Percentiles rank a stretch among this genome's conserved stretches.
phyloP scores from a whole-genome alignment of 2,888 invertebrate species.

The Pollenia griseotomentosa region DNA sequence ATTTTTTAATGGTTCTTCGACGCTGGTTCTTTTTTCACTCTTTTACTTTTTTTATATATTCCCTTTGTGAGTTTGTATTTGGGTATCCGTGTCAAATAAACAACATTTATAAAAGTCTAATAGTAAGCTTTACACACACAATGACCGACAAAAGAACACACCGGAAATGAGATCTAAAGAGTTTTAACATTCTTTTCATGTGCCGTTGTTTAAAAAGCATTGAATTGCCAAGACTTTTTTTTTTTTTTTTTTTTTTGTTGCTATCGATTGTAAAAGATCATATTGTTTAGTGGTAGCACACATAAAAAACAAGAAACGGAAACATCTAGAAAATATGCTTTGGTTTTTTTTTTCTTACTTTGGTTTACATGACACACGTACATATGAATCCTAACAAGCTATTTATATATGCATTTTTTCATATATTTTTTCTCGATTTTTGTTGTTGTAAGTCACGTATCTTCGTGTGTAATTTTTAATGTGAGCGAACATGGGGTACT shows the following conservation, averaged over 20 bases:
- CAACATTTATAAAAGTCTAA: constrained; percentile 67
- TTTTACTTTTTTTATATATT: constrained; percentile 14
- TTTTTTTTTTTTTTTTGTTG: constrained; percentile 43
- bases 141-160: constrained; percentile 18
- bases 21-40: constrained; percentile 31
- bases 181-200: constrained; percentile 48
- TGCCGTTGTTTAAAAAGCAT: constrained; percentile 54
- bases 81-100: constrained; percentile 37
- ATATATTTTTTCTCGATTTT: constrained; percentile 5
- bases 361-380: background rate
- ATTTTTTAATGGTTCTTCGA: constrained; percentile 70
- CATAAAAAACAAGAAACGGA: constrained; percentile 25
- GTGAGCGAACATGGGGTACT: constrained; percentile 54
- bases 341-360: constrained; percentile 12
- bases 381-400: constrained; percentile 36
- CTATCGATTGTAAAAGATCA: constrained; percentile 70
- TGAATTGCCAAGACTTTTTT: constrained; percentile 65
- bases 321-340: constrained; percentile 52
- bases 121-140: constrained; percentile 43
- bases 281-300: constrained; percentile 60
- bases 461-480: constrained; percentile 71
- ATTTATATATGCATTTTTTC: constrained; percentile 40
- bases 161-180: constrained; percentile 59
- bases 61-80: constrained; percentile 2
- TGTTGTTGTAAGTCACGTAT: constrained; percentile 69